Evolutionary conservation across 2,888 invertebrate species (phyloP).

Genomic region (Congeria kusceri): DNA sequence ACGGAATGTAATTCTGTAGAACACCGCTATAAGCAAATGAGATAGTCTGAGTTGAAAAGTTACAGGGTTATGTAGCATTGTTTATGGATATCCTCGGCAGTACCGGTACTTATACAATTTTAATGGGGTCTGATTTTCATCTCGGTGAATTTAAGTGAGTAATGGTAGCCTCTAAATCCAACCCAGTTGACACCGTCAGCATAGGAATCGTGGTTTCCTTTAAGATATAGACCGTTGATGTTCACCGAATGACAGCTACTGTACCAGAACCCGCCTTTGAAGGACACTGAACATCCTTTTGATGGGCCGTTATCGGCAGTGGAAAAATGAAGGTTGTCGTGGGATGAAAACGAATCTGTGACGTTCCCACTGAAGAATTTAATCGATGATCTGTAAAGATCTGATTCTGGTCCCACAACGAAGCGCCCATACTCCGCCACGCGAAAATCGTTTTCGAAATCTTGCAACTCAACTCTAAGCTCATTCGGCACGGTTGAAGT

Average conservation of each 20-base stretch:
- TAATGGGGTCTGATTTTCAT: slow-evolving; percentile 73
- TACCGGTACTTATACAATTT: no score
- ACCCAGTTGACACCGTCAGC: slow-evolving; percentile 82
- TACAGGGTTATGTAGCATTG: no score
- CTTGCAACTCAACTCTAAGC: slow-evolving; percentile 24
- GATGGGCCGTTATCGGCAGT: slow-evolving; percentile 25
- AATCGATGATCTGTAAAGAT: slow-evolving; percentile 4
- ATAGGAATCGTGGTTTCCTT: slow-evolving; percentile 72
- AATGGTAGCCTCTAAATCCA: slow-evolving; percentile 78
- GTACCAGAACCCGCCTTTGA: slow-evolving; percentile 45
- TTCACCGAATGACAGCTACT: slow-evolving; percentile 13
- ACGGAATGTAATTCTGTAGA: no score
- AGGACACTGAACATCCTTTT: slow-evolving; percentile 12
- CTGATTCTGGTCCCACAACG: slow-evolving; percentile 14
- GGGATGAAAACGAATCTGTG: slow-evolving; percentile 2
- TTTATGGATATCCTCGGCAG: no score
- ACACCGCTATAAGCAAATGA: no score
- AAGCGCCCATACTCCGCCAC: slow-evolving; percentile 25
- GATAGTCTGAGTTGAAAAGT: no score
- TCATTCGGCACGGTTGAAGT: slow-evolving; percentile 10
- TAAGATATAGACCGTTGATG: slow-evolving; percentile 66
- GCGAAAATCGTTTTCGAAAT: slow-evolving; percentile 26
- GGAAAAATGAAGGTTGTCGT: slow-evolving; percentile 13
- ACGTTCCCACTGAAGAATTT: slow-evolving; percentile 18
- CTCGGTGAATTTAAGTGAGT: slow-evolving; percentile 76